Conservation (phyloP, 2,113 vertebrate genomes). For the Xenus cinereus region DNA sequence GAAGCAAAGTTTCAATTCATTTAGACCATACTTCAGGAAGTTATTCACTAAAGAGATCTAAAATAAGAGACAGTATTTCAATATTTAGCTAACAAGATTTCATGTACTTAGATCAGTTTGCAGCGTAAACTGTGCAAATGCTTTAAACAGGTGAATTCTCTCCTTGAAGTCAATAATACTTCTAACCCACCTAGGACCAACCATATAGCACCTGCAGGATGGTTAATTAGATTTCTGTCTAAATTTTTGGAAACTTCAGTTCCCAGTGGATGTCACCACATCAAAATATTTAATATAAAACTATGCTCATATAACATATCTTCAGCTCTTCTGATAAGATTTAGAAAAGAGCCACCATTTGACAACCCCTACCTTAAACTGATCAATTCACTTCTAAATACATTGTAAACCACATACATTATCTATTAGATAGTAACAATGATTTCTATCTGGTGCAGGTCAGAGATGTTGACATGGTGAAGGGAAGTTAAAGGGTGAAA, state of each 20-base stretch:
- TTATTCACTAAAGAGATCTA: slow-evolving; percentile 97
- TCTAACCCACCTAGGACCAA: background rate
- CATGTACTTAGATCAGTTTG: background rate
- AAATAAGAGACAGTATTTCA: slow-evolving; percentile 44
- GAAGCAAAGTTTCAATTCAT: slow-evolving; percentile 92
- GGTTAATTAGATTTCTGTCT: background rate
- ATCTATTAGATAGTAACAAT: background rate
- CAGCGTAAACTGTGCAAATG: background rate
- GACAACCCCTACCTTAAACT: background rate
- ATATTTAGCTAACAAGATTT: background rate
- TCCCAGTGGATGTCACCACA: background rate
- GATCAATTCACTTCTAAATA: background rate
- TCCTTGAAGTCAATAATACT: background rate
- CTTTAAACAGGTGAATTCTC: background rate
- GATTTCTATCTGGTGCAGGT: background rate
- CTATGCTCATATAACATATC: background rate
- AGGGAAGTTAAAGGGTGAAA: background rate
- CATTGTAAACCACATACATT: background rate
- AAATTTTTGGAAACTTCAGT: background rate
- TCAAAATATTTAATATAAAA: background rate
- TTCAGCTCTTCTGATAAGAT: background rate
- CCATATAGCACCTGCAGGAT: background rate
- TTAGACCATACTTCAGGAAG: slow-evolving; percentile 93
- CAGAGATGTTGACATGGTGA: background rate
- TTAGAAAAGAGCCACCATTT: background rate